Evolutionary conservation across 2,888 invertebrate genomes (phyloP).

Genomic region (Aspidiotus rigidus): DNA sequence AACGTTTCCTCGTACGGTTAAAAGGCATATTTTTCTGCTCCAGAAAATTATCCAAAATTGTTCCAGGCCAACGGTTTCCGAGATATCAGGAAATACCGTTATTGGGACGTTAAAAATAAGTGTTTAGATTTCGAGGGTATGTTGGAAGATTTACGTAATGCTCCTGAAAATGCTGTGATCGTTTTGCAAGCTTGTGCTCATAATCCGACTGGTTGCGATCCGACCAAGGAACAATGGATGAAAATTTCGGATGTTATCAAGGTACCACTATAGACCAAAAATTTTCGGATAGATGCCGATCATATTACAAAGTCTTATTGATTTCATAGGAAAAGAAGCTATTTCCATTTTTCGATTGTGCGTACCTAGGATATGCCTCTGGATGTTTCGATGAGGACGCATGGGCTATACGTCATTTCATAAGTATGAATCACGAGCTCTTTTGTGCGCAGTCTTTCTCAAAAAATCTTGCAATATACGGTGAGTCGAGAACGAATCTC

Average conservation of each 20-base stretch:
- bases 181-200: constrained; percentile 95
- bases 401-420: constrained; percentile 83
- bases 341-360: constrained; percentile 88
- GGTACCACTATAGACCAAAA: constrained; percentile 43
- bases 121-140: constrained; percentile 65
- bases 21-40: too few species aligned
- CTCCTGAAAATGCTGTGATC: constrained; percentile 54
- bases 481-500: constrained; percentile 48
- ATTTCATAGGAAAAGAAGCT: constrained; percentile 58
- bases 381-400: constrained; percentile 90
- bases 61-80: constrained; percentile 78
- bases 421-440: constrained; percentile 76
- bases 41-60: constrained; percentile 85
- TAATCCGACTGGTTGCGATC: constrained; percentile 97
- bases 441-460: constrained; percentile 94
- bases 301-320: not conserved
- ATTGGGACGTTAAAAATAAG: constrained; percentile 73
- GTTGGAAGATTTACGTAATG: constrained; percentile 48
- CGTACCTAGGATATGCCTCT: constrained; percentile 93
- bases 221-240: constrained; percentile 85
- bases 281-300: not conserved
- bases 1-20: too few species aligned
- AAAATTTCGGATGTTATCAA: constrained; percentile 77
- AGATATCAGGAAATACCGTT: constrained; percentile 71
- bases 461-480: constrained; percentile 98